Base-by-base conservation (phyloP, 23 tunicate species). In the Aplidium turbinatum region DNA sequence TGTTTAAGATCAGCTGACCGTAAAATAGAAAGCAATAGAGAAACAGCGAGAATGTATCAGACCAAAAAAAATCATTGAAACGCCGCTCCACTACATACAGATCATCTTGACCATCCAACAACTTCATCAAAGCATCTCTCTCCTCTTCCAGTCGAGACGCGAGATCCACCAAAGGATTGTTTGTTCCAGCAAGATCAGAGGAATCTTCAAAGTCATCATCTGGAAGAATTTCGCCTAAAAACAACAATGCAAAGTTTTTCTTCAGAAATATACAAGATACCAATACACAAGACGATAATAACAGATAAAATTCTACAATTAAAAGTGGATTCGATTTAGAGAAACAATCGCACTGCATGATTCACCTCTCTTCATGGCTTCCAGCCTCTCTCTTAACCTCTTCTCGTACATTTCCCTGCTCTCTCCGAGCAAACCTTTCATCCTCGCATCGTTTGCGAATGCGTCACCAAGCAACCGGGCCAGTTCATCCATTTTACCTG, bases 391-490 rank as follows among this genome's bases (percentile, higher is more conserved):
- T 47, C 58, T 58, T 50, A 89, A 35, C 45, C 73, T 82, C 69
- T 62, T 72, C 54, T 82, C 84, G 46, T 77, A 82, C 57, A 76
- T 76, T 35, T 89, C 85, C 51, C 96, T 68, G 51, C 80, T 89
- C 36, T 72, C 58, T 47, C 96, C 96, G 48, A 89, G 54, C 84
- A 89, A 33, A 2, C 46, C 73, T 38, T 68, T 68, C 72, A 89
- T 33, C 42, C 78, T 68, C 34, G 34, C 64, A 34, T 89, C 96
- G 62, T 89, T 77, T 0, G 68, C 76, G 42, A 77, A 70, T 34
- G 84, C 84, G 29, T 82, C 96, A 4, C 96, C 96, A 27, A 89
- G 74, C 42, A 89, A 70, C 56, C 70, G 67, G 35, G 84, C 75
- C 22, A 89, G 26, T 34, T 76, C 96, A 35, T 80, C 94, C 61